phyloP scores from a whole-genome alignment of 2,888 invertebrate species.

The Dicranocentrus wangi region DNA sequence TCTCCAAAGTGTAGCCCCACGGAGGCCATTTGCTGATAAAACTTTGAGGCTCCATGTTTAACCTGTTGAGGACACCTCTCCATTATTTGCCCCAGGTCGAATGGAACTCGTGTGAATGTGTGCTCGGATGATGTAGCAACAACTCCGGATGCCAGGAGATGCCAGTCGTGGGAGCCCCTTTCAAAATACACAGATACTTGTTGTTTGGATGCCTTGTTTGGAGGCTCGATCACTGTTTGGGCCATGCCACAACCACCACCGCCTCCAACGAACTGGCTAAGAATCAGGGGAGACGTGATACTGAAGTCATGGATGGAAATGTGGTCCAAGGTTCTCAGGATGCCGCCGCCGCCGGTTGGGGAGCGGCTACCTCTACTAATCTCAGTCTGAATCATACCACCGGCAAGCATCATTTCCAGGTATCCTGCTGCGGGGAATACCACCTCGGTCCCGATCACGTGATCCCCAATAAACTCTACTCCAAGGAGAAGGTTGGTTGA shows the following conservation, averaged over 20 bases:
- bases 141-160: neutral
- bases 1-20: constrained; percentile 10
- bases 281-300: neutral
- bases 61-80: neutral
- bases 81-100: neutral
- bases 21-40: neutral
- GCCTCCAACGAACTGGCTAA: too few species aligned
- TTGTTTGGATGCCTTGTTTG: neutral
- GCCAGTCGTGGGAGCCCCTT: neutral
- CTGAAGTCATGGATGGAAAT: neutral
- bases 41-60: neutral
- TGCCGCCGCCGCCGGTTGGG: too few species aligned
- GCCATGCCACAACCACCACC: too few species aligned
- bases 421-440: constrained; percentile 59
- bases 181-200: neutral
- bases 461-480: constrained; percentile 34
- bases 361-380: neutral
- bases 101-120: too few species aligned
- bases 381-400: neutral
- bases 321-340: neutral
- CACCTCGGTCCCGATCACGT: constrained; percentile 27
- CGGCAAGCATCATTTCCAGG: constrained; percentile 48
- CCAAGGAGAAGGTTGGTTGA: too few species aligned
- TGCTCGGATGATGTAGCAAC: too few species aligned
- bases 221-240: neutral